Base-by-base conservation (phyloP, 2,888 invertebrate species). In the Ennomos quercinarius region DNA sequence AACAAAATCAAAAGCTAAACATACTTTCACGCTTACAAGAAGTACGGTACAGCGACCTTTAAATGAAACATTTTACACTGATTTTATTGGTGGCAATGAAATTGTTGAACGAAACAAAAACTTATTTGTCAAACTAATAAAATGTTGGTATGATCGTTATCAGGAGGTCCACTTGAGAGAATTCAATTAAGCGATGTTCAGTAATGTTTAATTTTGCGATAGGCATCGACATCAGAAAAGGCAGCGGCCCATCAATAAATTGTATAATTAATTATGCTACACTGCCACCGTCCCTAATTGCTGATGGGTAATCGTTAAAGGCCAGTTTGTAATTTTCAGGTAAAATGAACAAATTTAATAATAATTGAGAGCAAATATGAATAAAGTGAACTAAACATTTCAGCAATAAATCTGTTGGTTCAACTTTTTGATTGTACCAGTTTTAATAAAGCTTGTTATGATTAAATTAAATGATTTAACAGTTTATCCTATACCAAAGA, bases 231-330 rank as follows among this genome's bases (percentile, higher is more conserved):
- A 64, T 64, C 60, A 57, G 55, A 58, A 56, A 58, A 59, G 60
- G 58, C 56, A 58, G 37, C 36, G 44, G 61, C 13, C 51, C 60
- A 57, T 66, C 62, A 58, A 61, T 64, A 59, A 66, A 63, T 61
- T 58, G 44, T 60, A 56, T 66, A 66, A 68, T 68, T 65, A 64
- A 61, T 65, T 54, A 58, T 61, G 50, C 54, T 57, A 66, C 57
- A 56, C 42, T 49, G 49, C 57, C 27, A 46, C 40, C 58, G 60
- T 52, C 50, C 49, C 50, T 64, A 63, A 67, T 69, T 66, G 61
- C 52, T 64, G 66, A 52, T 47, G 51, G 51, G 56, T 57, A 41
- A 50, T 49, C 17, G 48, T 41, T 44, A 42, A 27, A 45, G 43
- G 44, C 37, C 43, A 47, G 48, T 57, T 63, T 45, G 46, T 43